phyloP scores from a whole-genome alignment of 1,140 invertebrate species.

The Drosophila mauritiana region DNA sequence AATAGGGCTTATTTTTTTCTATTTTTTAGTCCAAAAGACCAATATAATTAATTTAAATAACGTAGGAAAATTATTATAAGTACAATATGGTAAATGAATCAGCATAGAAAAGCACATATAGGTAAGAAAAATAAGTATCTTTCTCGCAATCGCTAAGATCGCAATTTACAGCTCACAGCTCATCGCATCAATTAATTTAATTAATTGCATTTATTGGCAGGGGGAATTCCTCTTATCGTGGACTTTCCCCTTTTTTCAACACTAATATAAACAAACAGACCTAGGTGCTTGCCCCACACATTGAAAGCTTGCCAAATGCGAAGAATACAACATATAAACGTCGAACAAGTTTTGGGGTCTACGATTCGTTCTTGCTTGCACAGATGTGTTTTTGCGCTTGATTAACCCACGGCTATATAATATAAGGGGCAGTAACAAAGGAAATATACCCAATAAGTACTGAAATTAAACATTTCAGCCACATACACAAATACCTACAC shows the following conservation, averaged over 20 bases:
- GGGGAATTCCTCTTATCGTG: constrained; percentile 38
- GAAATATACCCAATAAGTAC: constrained; percentile 13
- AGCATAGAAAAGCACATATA: not conserved
- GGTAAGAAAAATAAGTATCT: not conserved
- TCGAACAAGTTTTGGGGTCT: constrained; percentile 15
- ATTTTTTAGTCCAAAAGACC: not conserved
- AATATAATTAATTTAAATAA: not conserved
- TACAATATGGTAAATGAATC: not conserved
- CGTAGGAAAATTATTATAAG: not conserved
- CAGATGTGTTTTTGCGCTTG: constrained; percentile 27
- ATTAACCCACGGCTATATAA: constrained; percentile 20
- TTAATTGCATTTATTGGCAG: constrained; percentile 19
- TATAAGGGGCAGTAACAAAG: constrained; percentile 18
- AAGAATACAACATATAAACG: not conserved
- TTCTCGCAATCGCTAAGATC: constrained; percentile 7
- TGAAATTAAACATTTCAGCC: constrained; percentile 30
- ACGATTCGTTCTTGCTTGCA: constrained; percentile 7
- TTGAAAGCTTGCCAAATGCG: constrained; percentile 37
- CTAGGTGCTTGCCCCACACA: constrained; percentile 10
- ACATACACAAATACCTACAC: constrained; percentile 6
- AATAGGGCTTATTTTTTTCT: not conserved
- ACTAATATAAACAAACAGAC: constrained; percentile 33
- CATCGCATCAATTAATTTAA: constrained; percentile 36
- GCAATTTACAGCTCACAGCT: not conserved
- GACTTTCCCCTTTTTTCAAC: constrained; percentile 34